Base-by-base conservation (phyloP, 2,797 vertebrate genomes). In the Muscicapa comitata region DNA sequence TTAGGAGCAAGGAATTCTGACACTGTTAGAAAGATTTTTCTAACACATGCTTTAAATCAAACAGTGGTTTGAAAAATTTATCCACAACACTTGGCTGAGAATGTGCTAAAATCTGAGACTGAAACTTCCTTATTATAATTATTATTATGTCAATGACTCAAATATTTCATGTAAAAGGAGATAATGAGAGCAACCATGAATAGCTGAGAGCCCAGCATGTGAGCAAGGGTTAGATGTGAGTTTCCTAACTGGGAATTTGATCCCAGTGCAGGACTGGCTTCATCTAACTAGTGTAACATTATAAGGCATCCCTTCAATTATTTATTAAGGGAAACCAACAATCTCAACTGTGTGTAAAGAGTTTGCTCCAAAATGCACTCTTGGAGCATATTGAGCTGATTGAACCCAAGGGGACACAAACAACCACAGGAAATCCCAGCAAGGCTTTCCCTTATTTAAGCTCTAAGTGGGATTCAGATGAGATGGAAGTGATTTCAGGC, bases 341-440 rank as follows among this genome's bases (percentile, higher is more conserved):
- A 10, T 17, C 28, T 21, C 67, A 76, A 40, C 6, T 55, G 50
- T 62, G 35, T 4, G 9, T 8, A 17, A 29, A 20, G 31, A 73
- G 11, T 23, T 40, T 37, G 12, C 73, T 67, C n/a, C 29, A 50
- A 24, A 31, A 40, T 11, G 45, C 15, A 7, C 31, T 48, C 48
- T 25, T 8, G 35, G 17, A 70, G n/a, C 8, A 2, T 0, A 33
- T 0, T 9, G 6, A 68, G 31, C 35, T 51, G 48, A 38, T 0
- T 13, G 53, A 65, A 23, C 25, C 45, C 62, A 53, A 40, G 35
- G 25, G 17, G 26, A 43, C 13, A 47, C 9, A 17, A 20, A 5
- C 2, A 74, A 6, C 2, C 20, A 9, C 4, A 38, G 10, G 35
- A 66, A 81, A 87, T 8, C 37, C 28, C 54, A 57, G 26, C 13